phyloP scores from a whole-genome alignment of 2,797 vertebrate species.

The Bothrops alternatus region DNA sequence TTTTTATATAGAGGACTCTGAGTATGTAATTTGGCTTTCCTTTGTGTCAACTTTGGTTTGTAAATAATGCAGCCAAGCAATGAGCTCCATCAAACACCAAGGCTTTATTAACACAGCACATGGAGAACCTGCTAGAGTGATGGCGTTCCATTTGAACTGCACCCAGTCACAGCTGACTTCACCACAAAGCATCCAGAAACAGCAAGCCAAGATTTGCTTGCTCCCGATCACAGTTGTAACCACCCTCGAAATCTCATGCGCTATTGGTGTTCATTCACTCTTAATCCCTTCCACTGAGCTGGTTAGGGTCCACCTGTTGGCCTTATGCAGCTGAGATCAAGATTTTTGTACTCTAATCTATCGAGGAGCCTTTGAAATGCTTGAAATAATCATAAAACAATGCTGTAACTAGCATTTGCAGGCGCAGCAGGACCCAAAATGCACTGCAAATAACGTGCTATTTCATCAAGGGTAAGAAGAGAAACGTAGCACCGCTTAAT shows the following conservation, averaged over 20 bases:
- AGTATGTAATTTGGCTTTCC: neutral
- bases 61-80: neutral
- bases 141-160: neutral
- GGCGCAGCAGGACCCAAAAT: neutral
- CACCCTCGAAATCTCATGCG: neutral
- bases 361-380: neutral
- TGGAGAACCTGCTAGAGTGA: neutral
- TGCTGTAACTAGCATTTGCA: neutral
- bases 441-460: constrained; percentile 3
- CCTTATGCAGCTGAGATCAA: neutral
- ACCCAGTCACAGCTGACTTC: neutral
- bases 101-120: neutral
- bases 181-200: neutral
- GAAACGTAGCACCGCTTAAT: constrained; percentile 9
- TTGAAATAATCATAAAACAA: neutral
- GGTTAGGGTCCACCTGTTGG: neutral
- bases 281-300: neutral
- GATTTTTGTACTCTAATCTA: neutral
- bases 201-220: neutral
- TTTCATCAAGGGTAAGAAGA: constrained; percentile 12
- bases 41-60: neutral
- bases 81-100: neutral
- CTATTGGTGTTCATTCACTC: neutral
- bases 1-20: neutral
- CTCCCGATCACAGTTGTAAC: neutral